These are phyloP conservation scores for Tragelaphus strepsiceros DNA, from an alignment of 2,113 vertebrate genomes.

Conservation along the genomic window DNA sequence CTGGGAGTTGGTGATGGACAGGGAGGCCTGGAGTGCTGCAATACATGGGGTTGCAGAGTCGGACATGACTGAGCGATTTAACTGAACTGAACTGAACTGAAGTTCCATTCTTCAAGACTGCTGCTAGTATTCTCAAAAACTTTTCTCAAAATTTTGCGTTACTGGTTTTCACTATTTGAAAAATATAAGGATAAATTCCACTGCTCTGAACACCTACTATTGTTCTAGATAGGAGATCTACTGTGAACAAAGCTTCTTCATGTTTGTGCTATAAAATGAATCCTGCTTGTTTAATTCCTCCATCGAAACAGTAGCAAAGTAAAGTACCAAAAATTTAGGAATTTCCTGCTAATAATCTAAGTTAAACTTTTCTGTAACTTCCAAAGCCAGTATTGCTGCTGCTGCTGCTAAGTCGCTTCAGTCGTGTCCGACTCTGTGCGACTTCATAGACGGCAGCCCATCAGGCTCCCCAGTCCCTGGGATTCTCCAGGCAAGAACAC, in stretches of 20 bases:
- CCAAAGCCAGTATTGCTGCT: background rate
- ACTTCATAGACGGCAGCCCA: too few relatives aligned
- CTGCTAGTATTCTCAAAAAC: background rate
- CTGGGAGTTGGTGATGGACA: too few relatives aligned
- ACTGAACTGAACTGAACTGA: too few relatives aligned
- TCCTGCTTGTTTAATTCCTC: background rate
- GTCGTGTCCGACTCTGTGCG: too few relatives aligned
- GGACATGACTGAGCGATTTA: too few relatives aligned
- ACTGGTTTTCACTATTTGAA: slow-evolving; percentile 24
- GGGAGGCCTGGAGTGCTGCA: too few relatives aligned
- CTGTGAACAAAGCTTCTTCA: background rate
- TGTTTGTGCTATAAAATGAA: slow-evolving; percentile 13
- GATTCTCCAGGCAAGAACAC: too few relatives aligned
- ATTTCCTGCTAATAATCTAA: background rate
- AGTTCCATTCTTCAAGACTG: background rate
- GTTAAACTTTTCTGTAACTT: slow-evolving; percentile 21
- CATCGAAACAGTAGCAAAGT: background rate
- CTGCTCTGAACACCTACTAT: background rate
- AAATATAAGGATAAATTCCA: background rate
- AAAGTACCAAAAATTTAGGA: background rate
- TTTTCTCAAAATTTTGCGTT: background rate
- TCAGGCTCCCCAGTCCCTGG: too few relatives aligned
- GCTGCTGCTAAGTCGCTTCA: too few relatives aligned
- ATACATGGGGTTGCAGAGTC: too few relatives aligned
- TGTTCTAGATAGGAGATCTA: background rate